These are phyloP conservation scores for Campoletis sonorensis DNA, from an alignment of 1,140 invertebrate genomes.

Conservation along the genomic window DNA sequence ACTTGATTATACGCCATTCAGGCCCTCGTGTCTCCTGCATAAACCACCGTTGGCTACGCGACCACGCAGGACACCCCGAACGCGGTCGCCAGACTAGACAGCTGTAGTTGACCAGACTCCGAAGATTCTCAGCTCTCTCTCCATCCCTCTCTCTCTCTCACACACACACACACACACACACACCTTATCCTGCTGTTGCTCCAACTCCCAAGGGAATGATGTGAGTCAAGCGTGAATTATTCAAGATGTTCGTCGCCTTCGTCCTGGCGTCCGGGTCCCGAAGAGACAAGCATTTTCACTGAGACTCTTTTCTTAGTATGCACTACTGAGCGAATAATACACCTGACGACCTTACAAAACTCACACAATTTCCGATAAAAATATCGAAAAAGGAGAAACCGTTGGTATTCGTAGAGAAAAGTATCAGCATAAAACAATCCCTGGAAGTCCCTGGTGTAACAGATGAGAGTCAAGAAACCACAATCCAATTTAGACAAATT, in stretches of 20 bases:
- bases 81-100: conserved; percentile 29
- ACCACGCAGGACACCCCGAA: conserved; percentile 23
- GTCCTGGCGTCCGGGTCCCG: conserved; percentile 9
- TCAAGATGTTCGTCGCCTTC: conserved; percentile 54
- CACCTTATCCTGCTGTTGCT: conserved; percentile 2
- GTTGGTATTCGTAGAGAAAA: background rate
- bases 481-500: conserved; percentile 30
- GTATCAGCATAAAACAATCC: conserved; percentile 56
- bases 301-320: background rate
- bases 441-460: conserved; percentile 44
- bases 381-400: conserved; percentile 4
- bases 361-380: conserved; percentile 52
- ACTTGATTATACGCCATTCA: conserved; percentile 57
- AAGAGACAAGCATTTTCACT: conserved; percentile 23
- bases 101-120: conserved; percentile 43
- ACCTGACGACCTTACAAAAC: conserved; percentile 5
- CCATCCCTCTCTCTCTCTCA: background rate
- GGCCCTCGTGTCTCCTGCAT: conserved; percentile 49
- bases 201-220: conserved; percentile 22
- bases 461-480: background rate
- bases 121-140: conserved; percentile 31
- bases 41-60: conserved; percentile 40
- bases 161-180: too few relatives aligned
- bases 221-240: conserved; percentile 59
- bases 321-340: conserved; percentile 32